phyloP scores from a whole-genome alignment of 2,113 vertebrate species.

The Podocnemis expansa region DNA sequence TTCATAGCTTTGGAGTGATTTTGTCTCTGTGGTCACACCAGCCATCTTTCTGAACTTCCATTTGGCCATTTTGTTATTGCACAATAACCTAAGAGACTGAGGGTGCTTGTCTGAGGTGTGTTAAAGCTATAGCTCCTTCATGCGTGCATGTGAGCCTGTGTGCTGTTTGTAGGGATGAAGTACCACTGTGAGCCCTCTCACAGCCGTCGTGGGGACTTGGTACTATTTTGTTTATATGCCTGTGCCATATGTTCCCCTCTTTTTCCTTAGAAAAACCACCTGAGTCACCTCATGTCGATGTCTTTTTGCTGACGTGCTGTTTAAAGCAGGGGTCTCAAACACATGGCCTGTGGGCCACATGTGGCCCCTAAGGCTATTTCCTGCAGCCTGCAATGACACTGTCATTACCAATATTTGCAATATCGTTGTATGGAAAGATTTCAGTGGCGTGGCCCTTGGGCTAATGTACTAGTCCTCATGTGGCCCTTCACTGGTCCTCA shows the following conservation, averaged over 20 bases:
- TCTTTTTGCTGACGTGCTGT: not conserved
- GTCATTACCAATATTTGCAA: no score
- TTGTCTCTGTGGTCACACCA: not conserved
- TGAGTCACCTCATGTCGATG: fast-evolving
- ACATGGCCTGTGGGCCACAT: no score
- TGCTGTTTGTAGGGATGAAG: not conserved
- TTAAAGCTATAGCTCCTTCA: not conserved
- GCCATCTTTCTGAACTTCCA: not conserved
- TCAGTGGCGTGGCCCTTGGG: no score
- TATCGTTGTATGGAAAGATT: no score
- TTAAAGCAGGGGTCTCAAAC: no score
- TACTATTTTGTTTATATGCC: fast-evolving
- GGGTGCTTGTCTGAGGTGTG: not conserved
- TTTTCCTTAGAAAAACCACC: fast-evolving
- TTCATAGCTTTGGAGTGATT: not conserved
- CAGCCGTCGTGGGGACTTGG: not conserved
- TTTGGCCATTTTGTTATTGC: fast-evolving
- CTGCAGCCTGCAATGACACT: no score
- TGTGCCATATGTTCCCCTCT: fast-evolving
- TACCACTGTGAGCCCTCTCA: not conserved
- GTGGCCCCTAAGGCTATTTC: no score
- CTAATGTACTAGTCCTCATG: no score
- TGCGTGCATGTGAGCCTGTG: not conserved
- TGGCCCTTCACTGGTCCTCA: no score
- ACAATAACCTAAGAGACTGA: not conserved